Conservation (phyloP, 2,888 invertebrate genomes). For the Zaprionus bogoriensis region DNA sequence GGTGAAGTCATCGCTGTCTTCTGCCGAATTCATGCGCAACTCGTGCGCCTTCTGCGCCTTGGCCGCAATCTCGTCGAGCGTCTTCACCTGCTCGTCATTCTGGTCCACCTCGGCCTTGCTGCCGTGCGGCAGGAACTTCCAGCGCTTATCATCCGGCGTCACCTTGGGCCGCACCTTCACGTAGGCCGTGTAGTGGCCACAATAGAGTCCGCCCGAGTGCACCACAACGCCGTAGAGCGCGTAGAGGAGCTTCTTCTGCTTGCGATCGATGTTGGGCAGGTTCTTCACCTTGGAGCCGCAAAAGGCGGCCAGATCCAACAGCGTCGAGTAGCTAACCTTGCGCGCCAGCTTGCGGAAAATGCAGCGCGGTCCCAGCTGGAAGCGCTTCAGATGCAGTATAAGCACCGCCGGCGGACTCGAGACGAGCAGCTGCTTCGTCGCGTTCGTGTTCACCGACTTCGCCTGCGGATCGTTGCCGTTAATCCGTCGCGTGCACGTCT, state of each 20-base stretch:
- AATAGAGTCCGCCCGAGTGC: constrained; percentile 95
- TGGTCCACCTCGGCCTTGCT: constrained; percentile 84
- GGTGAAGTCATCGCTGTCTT: constrained; percentile 84
- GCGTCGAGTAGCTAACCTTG: constrained; percentile 92
- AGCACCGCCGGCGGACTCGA: constrained; percentile 96
- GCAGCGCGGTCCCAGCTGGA: constrained; percentile 90
- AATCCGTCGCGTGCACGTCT: constrained; percentile 91
- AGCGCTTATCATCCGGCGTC: constrained; percentile 86
- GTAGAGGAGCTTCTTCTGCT: constrained; percentile 89
- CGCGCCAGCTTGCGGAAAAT: constrained; percentile 92
- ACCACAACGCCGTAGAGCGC: constrained; percentile 97
- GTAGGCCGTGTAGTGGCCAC: constrained; percentile 95
- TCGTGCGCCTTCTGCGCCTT: constrained; percentile 80
- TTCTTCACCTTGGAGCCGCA: constrained; percentile 88
- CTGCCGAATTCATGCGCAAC: constrained; percentile 78
- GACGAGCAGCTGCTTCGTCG: constrained; percentile 93
- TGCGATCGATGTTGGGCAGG: constrained; percentile 86
- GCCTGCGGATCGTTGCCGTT: constrained; percentile 87
- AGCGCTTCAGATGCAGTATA: constrained; percentile 97
- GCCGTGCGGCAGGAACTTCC: constrained; percentile 88
- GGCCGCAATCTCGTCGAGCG: constrained; percentile 81
- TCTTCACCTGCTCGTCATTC: constrained; percentile 83
- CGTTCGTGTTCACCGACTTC: constrained; percentile 90
- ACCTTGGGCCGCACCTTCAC: constrained; percentile 91
- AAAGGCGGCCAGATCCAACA: constrained; percentile 95